phyloP scores from a whole-genome alignment of 2,113 vertebrate species.

The Paradoxurus hermaphroditus region DNA sequence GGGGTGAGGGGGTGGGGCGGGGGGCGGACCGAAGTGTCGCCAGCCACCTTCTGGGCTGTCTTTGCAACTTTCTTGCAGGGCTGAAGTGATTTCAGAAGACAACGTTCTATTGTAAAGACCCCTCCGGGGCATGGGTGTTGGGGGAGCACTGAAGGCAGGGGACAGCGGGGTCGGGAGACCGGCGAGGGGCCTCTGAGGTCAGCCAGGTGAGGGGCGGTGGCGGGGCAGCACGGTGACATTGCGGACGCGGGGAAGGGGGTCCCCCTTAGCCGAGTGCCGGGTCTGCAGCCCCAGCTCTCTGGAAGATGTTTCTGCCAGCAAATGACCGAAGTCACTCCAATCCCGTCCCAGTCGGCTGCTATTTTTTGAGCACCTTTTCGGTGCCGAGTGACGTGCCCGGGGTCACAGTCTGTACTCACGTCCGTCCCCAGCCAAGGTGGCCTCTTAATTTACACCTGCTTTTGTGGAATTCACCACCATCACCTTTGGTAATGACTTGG shows the following conservation, averaged over 20 bases:
- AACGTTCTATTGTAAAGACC: background rate
- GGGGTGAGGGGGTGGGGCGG: no score
- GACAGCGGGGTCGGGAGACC: background rate
- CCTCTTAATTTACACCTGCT: background rate
- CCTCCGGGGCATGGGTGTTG: background rate
- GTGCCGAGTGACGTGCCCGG: background rate
- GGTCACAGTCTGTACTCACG: background rate
- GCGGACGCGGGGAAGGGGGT: background rate
- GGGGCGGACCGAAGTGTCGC: background rate
- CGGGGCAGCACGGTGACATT: background rate
- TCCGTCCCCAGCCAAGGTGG: accelerated
- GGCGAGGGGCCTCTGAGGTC: background rate
- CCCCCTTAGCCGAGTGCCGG: background rate
- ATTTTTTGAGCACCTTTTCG: background rate
- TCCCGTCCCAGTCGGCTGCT: background rate
- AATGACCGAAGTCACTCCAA: background rate
- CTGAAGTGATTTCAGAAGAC: background rate
- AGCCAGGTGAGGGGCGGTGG: background rate
- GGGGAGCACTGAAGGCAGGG: background rate
- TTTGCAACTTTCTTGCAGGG: background rate
- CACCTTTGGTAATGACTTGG: background rate
- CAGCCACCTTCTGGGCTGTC: background rate
- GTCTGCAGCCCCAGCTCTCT: background rate
- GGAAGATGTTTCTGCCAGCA: background rate
- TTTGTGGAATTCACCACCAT: background rate